Evolutionary conservation across 2,797 vertebrate species (phyloP), one percentile per base, ranked within the genome.

Genomic region (Kryptopterus vitreolus): DNA sequence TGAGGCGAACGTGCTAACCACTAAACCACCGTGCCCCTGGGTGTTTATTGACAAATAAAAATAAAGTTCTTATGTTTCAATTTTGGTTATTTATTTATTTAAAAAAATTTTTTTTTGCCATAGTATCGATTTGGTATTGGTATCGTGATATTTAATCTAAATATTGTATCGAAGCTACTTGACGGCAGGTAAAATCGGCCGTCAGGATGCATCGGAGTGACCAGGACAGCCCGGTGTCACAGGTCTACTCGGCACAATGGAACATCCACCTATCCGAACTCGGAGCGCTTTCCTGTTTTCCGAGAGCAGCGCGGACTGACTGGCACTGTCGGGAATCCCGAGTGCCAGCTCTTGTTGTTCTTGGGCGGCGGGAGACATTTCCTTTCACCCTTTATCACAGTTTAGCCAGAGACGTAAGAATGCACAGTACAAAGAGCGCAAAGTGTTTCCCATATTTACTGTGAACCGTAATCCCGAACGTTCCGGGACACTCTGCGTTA

Each of bases 271-370:
- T 77, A 77, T 55, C 83, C 72, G 81, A 70, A 70, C 74, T 76
- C 75, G 24, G 38, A 81, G 81, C 82, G 62, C 78, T 83, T 88
- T 86, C 86, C 88, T 87, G 84, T 87, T 87, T 84, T 86, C 71
- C 71, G 63, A 70, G 77, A 82, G 38, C 62, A 46, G 81, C 55
- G 77, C 48, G 48, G 69, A 82, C 68, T 35, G 57, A 78, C 74
- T 58, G 62, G 70, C 72, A 66, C 31, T n/a, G 10, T 48, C 13
- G 33, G 16, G 62, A 83, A 70, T 75, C 29, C 12, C 20, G 65
- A 68, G 58, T 22, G 10, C 50, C 81, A 65, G 80, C 24, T 53
- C 55, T 43, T 83, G 78, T 84, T 73, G 76, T 76, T 81, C 58
- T 80, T 82, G 77, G 78, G 38, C 1, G 73, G 79, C 22, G 46